Evolutionary conservation across 2,797 vertebrate genomes (phyloP).

Genomic region (Allenopithecus nigroviridis): DNA sequence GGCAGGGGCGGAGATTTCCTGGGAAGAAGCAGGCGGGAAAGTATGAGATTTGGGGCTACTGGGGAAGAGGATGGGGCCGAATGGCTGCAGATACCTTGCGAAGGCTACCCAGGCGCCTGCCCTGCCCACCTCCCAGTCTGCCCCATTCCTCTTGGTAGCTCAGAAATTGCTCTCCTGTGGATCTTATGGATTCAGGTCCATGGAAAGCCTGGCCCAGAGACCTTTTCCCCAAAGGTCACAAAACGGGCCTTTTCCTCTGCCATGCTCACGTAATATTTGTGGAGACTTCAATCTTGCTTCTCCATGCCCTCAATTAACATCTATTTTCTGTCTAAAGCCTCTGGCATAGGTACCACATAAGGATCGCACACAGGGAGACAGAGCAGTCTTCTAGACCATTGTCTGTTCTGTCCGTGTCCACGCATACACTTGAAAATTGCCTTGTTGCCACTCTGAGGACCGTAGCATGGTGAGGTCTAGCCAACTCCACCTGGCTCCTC

Average conservation of each 20-base stretch:
- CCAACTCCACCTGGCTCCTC: not conserved
- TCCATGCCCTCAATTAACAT: not conserved
- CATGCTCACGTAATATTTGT: not conserved
- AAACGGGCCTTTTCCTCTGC: conserved; percentile 11
- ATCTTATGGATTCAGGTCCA: not conserved
- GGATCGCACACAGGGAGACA: not conserved
- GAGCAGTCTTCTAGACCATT: not conserved
- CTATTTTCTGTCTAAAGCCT: conserved; percentile 37
- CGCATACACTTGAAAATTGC: not conserved
- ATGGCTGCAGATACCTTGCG: not conserved
- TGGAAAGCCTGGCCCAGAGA: not conserved
- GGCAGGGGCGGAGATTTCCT: conserved; percentile 63
- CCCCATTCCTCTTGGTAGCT: not conserved
- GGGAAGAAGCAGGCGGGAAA: conserved; percentile 56
- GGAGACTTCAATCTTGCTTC: conserved; percentile 16
- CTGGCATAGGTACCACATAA: not conserved
- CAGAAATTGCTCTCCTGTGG: not conserved
- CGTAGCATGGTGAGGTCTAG: not conserved
- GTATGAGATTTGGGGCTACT: conserved; percentile 44
- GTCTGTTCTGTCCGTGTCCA: not conserved
- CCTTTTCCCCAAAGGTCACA: not conserved
- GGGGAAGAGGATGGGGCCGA: not conserved
- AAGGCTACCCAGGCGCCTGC: not conserved
- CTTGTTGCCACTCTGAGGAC: not conserved
- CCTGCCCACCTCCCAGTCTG: not conserved